Evolutionary conservation across 2,113 vertebrate genomes (phyloP), one percentile per base, ranked within the genome.

Genomic region (Danio rerio): DNA sequence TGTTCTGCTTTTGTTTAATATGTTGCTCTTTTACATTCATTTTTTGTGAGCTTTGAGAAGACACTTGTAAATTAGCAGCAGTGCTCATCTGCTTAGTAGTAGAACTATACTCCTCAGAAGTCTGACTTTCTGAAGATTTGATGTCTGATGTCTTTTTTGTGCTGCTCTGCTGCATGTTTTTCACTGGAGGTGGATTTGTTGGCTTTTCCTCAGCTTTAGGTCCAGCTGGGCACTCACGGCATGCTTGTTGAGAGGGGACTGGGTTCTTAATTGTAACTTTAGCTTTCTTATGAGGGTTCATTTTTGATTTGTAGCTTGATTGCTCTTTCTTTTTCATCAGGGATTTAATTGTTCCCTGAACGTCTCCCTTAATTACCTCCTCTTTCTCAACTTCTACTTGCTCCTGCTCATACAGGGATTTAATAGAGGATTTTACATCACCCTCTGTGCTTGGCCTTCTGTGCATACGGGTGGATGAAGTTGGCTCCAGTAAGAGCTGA

Each of bases 311-410:
- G 1, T 87, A 63, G 78, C 85, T 90, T 20, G 92, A 93, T 81
- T 95, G 91, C 74, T 95, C 94, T 66, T 95, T 94, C 63, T 83
- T 93, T 86, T 93, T 91, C 92, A 94, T 87, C 6, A 94, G 86
- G 58, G 92, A 92, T 85, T 95, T 94, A 89, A 94, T 92, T 0
- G 92, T 86, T 6, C 93, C 93, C 85, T 93, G 94, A 66, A 93
- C 91, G 9, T 92, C 94, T 63, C 93, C 93, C 81, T 88, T 93
- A 10, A 93, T 76, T 5, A 92, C 90, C 76, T 93, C 90, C 80
- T 93, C 92, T 81, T 91, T 94, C 70, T 95, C 93, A 75, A 83
- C 6, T 65, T 89, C 91, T 7, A 79, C 80, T 75, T 89, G 73
- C 63, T 89, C 92, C 84, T 92, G 93, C 21, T 91, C 93, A 16